Base-by-base conservation (phyloP, 2,113 vertebrate genomes). In the Corynorhinus townsendii region DNA sequence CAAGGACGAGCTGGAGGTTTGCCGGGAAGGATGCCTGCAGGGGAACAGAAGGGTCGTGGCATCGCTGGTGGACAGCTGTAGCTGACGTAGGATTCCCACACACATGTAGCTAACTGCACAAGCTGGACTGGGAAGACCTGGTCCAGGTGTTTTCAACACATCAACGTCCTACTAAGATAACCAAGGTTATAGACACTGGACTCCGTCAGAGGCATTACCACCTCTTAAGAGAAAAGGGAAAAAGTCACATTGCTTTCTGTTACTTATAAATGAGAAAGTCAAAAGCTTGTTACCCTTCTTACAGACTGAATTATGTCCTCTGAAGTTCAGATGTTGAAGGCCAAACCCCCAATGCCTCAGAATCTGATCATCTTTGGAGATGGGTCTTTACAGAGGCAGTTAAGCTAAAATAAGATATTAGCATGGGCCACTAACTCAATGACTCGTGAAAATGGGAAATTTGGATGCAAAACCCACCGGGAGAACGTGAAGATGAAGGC, bases 1-100 rank as follows among this genome's bases (percentile, higher is more conserved):
- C 99, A 2, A 99, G 99, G 87, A 99, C 99, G 59, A 99, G 98
- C 98, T 99, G 99, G 90, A 99, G 98, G 98, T 99, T 99, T 93
- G 99, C 99, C 1, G 99, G 99, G 98, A 99, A 99, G 64, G 99
- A 99, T 16, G 99, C 99, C 99, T 99, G 97, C 2, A 40, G 28
- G 86, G n/a, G 20, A 49, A 82, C 20, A 87, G n/a, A 20, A 38
- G 38, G 40, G 68, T 28, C 0, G 15, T 1, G 79, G 59, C 22
- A 19, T 1, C 0, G 0, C 4, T 22, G 0, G 8, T 0, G 16
- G 8, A 26, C 1, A 16, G 68, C 19, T 5, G 14, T 2, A 6
- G 26, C 11, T 1, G 16, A 7, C 28, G 1, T 0, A 26, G 47
- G 66, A 7, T 6, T 22, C 19, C 17, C 14, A 11, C 10, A 1